Evolutionary conservation across 2,888 invertebrate genomes (phyloP).

Genomic region (Conistra vaccinii): DNA sequence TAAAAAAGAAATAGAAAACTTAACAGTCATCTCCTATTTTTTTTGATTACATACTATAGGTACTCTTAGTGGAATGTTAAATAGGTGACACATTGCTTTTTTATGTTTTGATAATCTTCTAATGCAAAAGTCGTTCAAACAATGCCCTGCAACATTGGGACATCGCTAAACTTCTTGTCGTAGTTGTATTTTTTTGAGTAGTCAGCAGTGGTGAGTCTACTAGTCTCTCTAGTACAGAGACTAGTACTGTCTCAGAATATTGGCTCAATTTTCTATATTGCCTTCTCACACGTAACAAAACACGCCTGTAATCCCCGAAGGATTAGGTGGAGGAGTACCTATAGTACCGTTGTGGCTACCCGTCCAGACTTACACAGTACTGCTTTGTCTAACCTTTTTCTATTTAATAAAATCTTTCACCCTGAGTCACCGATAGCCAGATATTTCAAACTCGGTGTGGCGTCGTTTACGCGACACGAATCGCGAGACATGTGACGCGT

Average conservation of each 20-base stretch:
- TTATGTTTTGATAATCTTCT: conserved; percentile 9
- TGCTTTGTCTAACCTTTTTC: too few species aligned
- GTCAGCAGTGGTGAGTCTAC: too few species aligned
- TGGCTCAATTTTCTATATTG: neutral
- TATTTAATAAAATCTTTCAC: neutral
- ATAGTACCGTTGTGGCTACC: too few species aligned
- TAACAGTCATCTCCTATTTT: neutral
- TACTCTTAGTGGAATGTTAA: neutral
- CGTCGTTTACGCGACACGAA: neutral
- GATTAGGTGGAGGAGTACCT: neutral
- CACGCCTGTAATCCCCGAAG: neutral
- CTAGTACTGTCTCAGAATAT: neutral
- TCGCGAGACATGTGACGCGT: neutral
- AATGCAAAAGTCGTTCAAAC: neutral
- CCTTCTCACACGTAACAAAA: neutral
- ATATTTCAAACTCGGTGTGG: neutral
- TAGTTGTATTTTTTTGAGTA: neutral
- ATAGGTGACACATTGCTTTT: neutral
- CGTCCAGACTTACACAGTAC: too few species aligned
- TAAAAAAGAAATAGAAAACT: neutral
- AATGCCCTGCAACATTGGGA: neutral
- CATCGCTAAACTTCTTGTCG: neutral
- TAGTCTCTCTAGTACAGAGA: neutral
- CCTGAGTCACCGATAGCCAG: neutral
- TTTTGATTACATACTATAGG: conserved; percentile 1